Conservation (phyloP, 1,140 invertebrate species). For the Nautilus pompilius region DNA sequence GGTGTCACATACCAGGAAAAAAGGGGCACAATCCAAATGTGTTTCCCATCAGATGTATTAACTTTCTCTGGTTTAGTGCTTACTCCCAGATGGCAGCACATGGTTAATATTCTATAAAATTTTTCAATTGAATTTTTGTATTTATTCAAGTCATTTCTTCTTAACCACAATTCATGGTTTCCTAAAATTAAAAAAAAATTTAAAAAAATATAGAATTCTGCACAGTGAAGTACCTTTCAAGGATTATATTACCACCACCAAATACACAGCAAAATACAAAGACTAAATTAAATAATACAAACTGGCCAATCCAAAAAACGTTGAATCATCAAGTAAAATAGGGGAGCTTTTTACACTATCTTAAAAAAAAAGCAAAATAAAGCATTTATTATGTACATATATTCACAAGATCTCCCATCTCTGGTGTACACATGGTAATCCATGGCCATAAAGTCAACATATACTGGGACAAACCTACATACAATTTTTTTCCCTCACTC, state of each 20-base stretch:
- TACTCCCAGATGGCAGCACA: slow-evolving; percentile 11
- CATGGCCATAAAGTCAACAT: too few relatives aligned
- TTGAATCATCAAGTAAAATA: too few relatives aligned
- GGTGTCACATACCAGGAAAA: slow-evolving; percentile 22
- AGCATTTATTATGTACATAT: too few relatives aligned
- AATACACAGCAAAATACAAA: too few relatives aligned
- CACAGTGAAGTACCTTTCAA: neutral
- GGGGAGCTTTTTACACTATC: too few relatives aligned
- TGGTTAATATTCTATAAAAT: slow-evolving; percentile 15
- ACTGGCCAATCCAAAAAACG: too few relatives aligned
- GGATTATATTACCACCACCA: neutral
- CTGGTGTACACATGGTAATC: too few relatives aligned
- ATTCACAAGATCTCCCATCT: too few relatives aligned
- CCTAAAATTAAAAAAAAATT: slow-evolving; percentile 8
- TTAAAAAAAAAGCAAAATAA: too few relatives aligned
- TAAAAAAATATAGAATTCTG: neutral
- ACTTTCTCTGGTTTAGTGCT: slow-evolving; percentile 6
- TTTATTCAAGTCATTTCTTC: neutral
- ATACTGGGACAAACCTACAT: too few relatives aligned
- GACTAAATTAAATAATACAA: too few relatives aligned
- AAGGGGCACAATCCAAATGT: slow-evolving; percentile 16
- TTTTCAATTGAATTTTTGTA: slow-evolving; percentile 13
- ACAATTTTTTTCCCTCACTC: too few relatives aligned
- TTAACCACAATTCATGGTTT: slow-evolving; percentile 23
- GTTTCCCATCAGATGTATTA: neutral